A percentile compares a stretch with the other conserved stretches of the same genome.
Evolutionary conservation across 2,888 invertebrate species (phyloP).

Genomic region (Agelastica alni): DNA sequence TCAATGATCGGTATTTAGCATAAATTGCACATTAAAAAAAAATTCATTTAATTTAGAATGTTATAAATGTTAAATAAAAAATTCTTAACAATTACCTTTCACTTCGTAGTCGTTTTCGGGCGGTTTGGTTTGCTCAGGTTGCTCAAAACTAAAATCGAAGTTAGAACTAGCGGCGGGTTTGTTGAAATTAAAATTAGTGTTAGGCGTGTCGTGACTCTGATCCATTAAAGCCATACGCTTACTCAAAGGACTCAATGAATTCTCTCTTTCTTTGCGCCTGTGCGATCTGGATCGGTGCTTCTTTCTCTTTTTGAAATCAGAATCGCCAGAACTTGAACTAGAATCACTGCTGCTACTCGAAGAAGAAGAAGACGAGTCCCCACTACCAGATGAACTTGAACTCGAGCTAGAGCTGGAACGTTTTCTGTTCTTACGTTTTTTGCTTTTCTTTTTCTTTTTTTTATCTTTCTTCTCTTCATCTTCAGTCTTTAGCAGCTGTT

Average conservation of each 20-base stretch:
- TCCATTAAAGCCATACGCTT: slow-evolving; percentile 80
- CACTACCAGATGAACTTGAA: slow-evolving; percentile 57
- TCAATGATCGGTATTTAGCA: no score
- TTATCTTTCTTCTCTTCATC: slow-evolving; percentile 67
- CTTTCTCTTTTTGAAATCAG: slow-evolving; percentile 60
- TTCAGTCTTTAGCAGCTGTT: slow-evolving; percentile 63
- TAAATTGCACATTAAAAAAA: no score
- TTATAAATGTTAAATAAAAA: no score
- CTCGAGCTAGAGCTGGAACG: slow-evolving; percentile 59
- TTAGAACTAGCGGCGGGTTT: slow-evolving; percentile 65
- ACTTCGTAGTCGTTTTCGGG: slow-evolving; percentile 45
- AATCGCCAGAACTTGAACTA: slow-evolving; percentile 67
- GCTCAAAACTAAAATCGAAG: slow-evolving; percentile 59
- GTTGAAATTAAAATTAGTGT: slow-evolving; percentile 70
- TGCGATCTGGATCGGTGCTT: slow-evolving; percentile 61
- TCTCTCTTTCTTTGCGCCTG: slow-evolving; percentile 64
- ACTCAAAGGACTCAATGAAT: slow-evolving; percentile 79
- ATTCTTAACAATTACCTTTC: no score
- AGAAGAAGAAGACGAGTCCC: slow-evolving; percentile 64
- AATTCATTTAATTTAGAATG: no score
- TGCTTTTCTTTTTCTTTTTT: slow-evolving; percentile 66
- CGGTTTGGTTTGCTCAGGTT: slow-evolving; percentile 47
- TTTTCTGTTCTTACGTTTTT: slow-evolving; percentile 68
- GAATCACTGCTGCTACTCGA: slow-evolving; percentile 65
- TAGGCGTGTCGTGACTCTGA: slow-evolving; percentile 59